These are phyloP conservation scores for Stictocephala bisonia DNA, from an alignment of 2,888 invertebrate species.

Conservation along the genomic window DNA sequence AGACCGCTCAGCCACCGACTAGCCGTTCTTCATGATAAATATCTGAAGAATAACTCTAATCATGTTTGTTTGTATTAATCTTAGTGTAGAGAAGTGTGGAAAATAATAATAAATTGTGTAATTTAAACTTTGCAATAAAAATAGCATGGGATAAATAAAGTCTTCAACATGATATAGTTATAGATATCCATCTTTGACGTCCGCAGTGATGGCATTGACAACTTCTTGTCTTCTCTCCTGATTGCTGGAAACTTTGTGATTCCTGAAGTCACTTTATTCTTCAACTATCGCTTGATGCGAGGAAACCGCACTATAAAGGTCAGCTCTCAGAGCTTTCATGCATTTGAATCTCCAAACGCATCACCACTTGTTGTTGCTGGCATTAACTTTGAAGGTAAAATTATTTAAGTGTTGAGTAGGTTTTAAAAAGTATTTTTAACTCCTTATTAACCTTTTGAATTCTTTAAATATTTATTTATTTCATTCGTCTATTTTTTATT, in stretches of 20 bases:
- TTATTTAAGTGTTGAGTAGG: too few relatives aligned
- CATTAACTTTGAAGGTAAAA: slow-evolving; percentile 79
- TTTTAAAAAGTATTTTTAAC: too few relatives aligned
- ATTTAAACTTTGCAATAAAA: too few relatives aligned
- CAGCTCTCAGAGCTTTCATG: slow-evolving; percentile 77
- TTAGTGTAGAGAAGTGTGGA: background rate
- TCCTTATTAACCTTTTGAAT: too few relatives aligned
- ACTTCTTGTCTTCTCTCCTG: slow-evolving; percentile 89
- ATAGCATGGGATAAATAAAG: background rate
- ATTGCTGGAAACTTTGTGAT: slow-evolving; percentile 90
- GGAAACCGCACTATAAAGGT: slow-evolving; percentile 89
- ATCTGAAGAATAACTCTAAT: too few relatives aligned
- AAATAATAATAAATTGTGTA: too few relatives aligned
- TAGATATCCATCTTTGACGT: slow-evolving; percentile 94
- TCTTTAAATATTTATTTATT: too few relatives aligned
- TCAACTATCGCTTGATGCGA: slow-evolving; percentile 86
- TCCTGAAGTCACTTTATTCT: slow-evolving; percentile 91
- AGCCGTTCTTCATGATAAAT: too few relatives aligned
- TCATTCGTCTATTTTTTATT: too few relatives aligned
- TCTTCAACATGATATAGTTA: background rate
- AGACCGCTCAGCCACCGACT: too few relatives aligned
- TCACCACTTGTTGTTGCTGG: slow-evolving; percentile 85
- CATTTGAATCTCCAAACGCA: slow-evolving; percentile 90
- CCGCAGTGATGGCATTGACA: slow-evolving; percentile 93
- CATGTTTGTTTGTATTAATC: too few relatives aligned